Conservation (phyloP, 2,888 invertebrate genomes). For the Julus scanicus region DNA sequence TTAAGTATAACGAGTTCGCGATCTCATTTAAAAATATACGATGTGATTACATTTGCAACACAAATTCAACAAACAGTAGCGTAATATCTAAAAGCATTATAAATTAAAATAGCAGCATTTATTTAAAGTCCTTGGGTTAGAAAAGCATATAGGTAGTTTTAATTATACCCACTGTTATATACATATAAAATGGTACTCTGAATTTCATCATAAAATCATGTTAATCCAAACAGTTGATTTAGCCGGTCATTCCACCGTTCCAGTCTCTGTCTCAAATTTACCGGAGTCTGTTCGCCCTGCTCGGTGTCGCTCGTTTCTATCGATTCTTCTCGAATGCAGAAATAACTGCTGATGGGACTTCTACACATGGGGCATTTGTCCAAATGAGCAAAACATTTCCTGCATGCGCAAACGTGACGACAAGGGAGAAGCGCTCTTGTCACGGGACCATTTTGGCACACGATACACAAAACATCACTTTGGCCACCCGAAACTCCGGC, state of each 20-base stretch:
- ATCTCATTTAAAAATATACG: background rate
- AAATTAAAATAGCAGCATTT: background rate
- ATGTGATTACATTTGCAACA: background rate
- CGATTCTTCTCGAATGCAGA: conserved; percentile 76
- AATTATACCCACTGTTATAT: background rate
- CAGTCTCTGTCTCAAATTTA: conserved; percentile 41
- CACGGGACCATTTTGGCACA: conserved; percentile 82
- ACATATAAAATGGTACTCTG: background rate
- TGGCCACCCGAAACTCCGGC: conserved; percentile 24
- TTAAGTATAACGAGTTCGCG: background rate
- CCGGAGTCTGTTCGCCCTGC: background rate
- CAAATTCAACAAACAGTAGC: background rate
- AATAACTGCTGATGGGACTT: conserved; percentile 83
- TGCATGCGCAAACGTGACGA: conserved; percentile 86
- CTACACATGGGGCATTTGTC: conserved; percentile 90
- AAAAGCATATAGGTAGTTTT: background rate
- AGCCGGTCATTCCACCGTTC: conserved; percentile 49
- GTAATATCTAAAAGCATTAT: background rate
- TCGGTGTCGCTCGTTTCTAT: background rate
- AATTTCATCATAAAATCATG: background rate
- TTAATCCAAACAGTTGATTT: conserved; percentile 49
- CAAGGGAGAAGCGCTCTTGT: conserved; percentile 85
- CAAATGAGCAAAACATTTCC: conserved; percentile 80
- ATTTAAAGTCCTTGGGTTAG: background rate
- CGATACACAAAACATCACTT: conserved; percentile 73